These are phyloP conservation scores for Conus betulinus DNA, from an alignment of 1,140 invertebrate genomes.

Conservation along the genomic window DNA sequence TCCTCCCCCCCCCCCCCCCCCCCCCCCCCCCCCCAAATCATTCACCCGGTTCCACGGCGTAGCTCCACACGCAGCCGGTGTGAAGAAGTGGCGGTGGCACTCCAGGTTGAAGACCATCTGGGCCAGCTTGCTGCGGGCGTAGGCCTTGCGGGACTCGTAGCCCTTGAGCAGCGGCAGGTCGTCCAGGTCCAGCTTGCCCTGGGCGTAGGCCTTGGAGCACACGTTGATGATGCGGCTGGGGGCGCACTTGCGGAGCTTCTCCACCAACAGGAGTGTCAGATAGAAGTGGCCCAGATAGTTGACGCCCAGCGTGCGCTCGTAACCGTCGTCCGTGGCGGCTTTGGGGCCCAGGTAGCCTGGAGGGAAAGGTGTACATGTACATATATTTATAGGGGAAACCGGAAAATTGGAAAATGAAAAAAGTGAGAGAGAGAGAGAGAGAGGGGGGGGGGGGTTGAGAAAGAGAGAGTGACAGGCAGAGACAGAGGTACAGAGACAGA, in stretches of 20 bases:
- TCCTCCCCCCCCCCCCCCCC: not conserved
- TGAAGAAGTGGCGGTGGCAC: conserved; percentile 57
- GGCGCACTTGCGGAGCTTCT: conserved; percentile 60
- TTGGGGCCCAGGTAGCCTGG: conserved; percentile 71
- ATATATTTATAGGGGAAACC: not conserved
- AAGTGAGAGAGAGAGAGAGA: too few relatives aligned
- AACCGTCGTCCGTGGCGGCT: conserved; percentile 81
- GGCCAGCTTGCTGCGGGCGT: conserved; percentile 65
- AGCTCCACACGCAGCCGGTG: conserved; percentile 55
- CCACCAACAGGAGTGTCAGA: conserved; percentile 64
- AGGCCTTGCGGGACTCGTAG: conserved; percentile 64
- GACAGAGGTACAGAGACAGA: conserved; percentile 13
- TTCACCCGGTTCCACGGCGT: conserved; percentile 69
- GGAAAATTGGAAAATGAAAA: not conserved
- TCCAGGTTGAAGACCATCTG: conserved; percentile 62
- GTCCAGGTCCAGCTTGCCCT: conserved; percentile 63
- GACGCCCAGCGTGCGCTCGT: conserved; percentile 83
- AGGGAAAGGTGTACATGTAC: not conserved
- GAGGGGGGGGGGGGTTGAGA: not conserved
- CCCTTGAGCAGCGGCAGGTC: conserved; percentile 60
- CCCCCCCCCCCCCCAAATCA: conserved; percentile 8
- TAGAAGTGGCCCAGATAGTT: conserved; percentile 76
- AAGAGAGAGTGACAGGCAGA: conserved; percentile 7
- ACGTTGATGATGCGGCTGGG: conserved; percentile 67
- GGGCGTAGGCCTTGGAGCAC: conserved; percentile 57